Evolutionary conservation across 2,797 vertebrate genomes (phyloP).

Genomic region (Tauraco hartlaubi): DNA sequence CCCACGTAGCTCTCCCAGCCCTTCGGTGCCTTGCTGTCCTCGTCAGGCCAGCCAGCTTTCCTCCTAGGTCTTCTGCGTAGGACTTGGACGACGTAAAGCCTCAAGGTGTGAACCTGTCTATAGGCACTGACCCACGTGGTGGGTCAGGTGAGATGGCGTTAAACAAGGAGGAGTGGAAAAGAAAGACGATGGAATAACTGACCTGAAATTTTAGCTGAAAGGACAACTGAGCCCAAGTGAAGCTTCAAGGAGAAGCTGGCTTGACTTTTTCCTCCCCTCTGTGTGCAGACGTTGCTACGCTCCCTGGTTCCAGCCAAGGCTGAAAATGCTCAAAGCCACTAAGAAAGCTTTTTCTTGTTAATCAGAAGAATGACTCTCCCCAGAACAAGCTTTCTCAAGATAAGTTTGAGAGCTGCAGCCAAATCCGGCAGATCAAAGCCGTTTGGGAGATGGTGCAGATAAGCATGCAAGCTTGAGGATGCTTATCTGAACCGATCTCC

Average conservation of each 20-base stretch:
- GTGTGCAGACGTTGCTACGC: background rate
- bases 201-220: background rate
- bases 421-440: slow-evolving; percentile 67
- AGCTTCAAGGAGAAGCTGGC: background rate
- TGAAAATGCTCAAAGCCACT: slow-evolving; percentile 43
- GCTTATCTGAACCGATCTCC: slow-evolving; percentile 65
- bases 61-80: background rate
- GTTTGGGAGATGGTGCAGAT: slow-evolving; percentile 49
- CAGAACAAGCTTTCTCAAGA: slow-evolving; percentile 65
- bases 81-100: background rate
- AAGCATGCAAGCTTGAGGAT: slow-evolving; percentile 62
- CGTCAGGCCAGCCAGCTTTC: background rate
- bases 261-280: background rate
- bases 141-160: background rate
- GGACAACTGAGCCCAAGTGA: background rate
- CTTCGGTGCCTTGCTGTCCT: background rate
- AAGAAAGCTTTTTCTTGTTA: slow-evolving; percentile 60
- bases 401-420: slow-evolving; percentile 59
- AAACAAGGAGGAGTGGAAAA: background rate
- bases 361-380: slow-evolving; percentile 46
- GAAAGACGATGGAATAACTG: background rate
- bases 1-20: background rate
- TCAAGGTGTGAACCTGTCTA: background rate
- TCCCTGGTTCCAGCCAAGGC: background rate
- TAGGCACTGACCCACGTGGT: accelerated